Evolutionary conservation across 2,797 vertebrate species (phyloP), one percentile per base, ranked within the genome.

Genomic region (Pseudochromis fuscus): DNA sequence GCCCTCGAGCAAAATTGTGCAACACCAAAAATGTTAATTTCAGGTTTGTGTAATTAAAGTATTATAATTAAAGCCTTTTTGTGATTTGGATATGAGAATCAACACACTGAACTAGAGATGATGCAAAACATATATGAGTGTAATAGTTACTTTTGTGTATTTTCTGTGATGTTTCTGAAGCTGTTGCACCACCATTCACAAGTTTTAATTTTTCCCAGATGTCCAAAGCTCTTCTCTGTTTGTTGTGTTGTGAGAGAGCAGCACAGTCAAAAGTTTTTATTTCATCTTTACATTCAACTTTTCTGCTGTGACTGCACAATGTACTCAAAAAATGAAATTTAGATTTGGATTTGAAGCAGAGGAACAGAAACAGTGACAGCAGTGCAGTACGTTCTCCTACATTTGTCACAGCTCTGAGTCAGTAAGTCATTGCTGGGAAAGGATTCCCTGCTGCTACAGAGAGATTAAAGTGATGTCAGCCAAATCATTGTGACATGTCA

Each of bases 401-500:
- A 46, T 59, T 48, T 21, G 25, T 9, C 75, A 58, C 42, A 37
- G 25, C 23, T 64, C 35, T 77, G 83, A 92, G 68, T 86, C 83
- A 92, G 40, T 24, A 51, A 84, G 73, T 79, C 64, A 44, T n/a
- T 46, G 61, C 27, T 67, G 72, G 83, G 75, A 84, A 75, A 81
- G 56, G 81, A 35, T 73, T 78, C 67, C 66, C 67, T 31, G 50
- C 75, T 63, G 46, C 67, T 63, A 23, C 7, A 37, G 65, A 50
- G 35, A 61, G 53, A 65, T 73, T 50, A 79, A 28, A 45, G 52
- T 77, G 87, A 89, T 78, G 86, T 87, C 75, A 86, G 57, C 31
- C 58, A 50, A 81, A 81, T 73, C 23, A 73, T 51, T 81, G 74
- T 70, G 82, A 87, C 77, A 89, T 79, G 53, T 87, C 82, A 79